A percentile compares a stretch with the other conserved stretches of the same genome.
Conservation (phyloP, 2,797 vertebrate genomes). For the Onychomys arenicola region DNA sequence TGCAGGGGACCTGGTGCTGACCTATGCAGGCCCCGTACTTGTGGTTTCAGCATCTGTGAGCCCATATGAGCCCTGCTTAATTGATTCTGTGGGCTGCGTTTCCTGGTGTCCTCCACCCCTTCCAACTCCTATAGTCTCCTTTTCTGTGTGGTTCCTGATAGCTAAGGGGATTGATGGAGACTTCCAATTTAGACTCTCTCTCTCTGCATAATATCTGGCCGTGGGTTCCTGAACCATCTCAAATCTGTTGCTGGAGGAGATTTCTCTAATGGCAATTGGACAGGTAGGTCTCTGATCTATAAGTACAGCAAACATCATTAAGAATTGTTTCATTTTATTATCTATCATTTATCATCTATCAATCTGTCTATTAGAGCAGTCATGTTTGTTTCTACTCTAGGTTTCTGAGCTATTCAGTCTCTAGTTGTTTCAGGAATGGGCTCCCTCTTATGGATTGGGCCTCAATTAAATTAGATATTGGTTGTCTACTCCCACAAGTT, state of each 20-base stretch:
- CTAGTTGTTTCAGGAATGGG: not conserved
- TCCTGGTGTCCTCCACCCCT: no score
- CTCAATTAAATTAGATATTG: not conserved
- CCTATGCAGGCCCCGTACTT: not conserved
- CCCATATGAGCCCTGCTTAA: not conserved
- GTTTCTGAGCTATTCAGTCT: not conserved
- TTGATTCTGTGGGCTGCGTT: not conserved
- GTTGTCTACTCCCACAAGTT: not conserved
- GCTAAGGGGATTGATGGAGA: not conserved
- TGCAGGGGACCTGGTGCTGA: no score
- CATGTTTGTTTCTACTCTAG: not conserved
- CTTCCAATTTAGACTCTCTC: no score
- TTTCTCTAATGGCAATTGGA: not conserved
- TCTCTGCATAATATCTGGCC: not conserved
- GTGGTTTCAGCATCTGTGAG: not conserved
- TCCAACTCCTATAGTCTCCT: not conserved
- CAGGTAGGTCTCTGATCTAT: not conserved
- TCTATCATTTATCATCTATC: not conserved
- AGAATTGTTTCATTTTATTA: not conserved
- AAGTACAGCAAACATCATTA: not conserved
- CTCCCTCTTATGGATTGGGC: no score
- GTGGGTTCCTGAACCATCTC: not conserved
- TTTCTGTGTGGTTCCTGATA: not conserved
- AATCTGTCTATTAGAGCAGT: not conserved
- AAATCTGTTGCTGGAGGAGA: not conserved